Evolutionary conservation across 2,797 vertebrate genomes (phyloP).

Genomic region (Corythornis leucogaster): DNA sequence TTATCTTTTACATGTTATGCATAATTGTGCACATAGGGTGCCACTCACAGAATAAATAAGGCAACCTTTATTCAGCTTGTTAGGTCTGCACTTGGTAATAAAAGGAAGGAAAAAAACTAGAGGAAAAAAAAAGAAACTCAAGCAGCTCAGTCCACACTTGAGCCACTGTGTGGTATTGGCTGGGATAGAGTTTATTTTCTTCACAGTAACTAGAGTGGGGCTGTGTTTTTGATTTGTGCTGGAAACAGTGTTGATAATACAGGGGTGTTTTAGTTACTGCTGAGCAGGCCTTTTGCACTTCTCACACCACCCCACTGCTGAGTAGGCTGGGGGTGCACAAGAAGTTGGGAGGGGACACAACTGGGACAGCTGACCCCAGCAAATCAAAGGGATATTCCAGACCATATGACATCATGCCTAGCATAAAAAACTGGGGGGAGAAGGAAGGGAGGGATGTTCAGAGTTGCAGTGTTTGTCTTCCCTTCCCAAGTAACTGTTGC

Average conservation of each 20-base stretch:
- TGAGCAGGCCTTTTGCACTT: no score
- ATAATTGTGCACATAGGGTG: not conserved
- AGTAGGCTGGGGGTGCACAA: no score
- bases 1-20: not conserved
- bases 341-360: no score
- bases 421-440: no score
- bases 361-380: no score
- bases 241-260: not conserved
- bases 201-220: not conserved
- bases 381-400: no score
- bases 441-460: no score
- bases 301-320: no score
- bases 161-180: not conserved
- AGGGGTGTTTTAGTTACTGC: no score
- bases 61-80: not conserved
- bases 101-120: not conserved
- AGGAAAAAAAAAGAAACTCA: not conserved
- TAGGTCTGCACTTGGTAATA: not conserved
- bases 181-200: not conserved
- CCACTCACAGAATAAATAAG: not conserved
- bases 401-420: no score
- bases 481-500: no score
- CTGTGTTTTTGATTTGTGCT: not conserved
- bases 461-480: no score
- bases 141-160: not conserved